Evolutionary conservation across 2,888 invertebrate genomes (phyloP), one percentile per base, ranked within the genome.

Genomic region (Acleris literana): DNA sequence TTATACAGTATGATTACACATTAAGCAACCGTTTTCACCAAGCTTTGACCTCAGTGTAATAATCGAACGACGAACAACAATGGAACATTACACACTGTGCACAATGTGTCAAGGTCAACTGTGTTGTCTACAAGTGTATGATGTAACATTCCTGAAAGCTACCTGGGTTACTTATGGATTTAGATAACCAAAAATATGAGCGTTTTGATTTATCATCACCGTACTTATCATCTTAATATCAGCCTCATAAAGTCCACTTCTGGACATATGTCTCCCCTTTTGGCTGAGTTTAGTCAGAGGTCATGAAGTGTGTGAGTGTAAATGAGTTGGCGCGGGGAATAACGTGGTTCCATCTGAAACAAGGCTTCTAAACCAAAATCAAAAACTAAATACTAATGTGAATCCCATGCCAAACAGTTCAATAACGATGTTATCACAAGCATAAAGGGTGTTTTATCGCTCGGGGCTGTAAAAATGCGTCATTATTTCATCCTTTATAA

Each of bases 401-500:
- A 74, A 72, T 73, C 68, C 72, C 76, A 72, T 75, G 74, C 69
- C 77, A 71, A 71, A 75, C 51, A 79, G 78, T 74, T 77, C 82
- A 78, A 83, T 81, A 77, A 70, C 76, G 81, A 83, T 81, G 84
- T 84, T 86, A 88, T 87, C 86, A 74, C 82, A 77, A 70, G 77
- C 84, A 81, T 88, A 87, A 91, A 90, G 87, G 86, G 88, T 87
- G 88, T 89, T 91, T 90, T 90, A 90, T 83, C 80, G 84, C 82
- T 85, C 82, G 83, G 82, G 82, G 85, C 82, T 87, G 82, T 90
- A 91, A 90, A 90, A 90, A 86, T 85, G 76, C 81, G 82, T 83
- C 85, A 87, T 91, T 89, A 91, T 87, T 88, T 82, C 86, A 89
- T 85, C 81, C 83, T 89, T 91, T 90, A 90, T 88, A 82, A 77